Evolutionary conservation across 2,888 invertebrate species (phyloP).

Genomic region (Calameuta pallipes): DNA sequence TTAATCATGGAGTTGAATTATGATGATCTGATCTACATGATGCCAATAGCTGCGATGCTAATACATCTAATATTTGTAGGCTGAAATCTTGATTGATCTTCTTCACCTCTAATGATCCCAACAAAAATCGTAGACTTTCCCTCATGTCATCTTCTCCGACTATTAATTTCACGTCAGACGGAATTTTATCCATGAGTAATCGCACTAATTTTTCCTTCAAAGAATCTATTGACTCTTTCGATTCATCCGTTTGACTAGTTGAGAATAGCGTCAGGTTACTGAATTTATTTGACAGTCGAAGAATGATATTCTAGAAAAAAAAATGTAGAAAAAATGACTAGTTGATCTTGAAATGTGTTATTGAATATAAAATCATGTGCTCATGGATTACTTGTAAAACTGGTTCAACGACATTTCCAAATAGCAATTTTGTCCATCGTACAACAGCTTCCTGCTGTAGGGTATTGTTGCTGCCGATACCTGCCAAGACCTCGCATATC

Average conservation of each 20-base stretch:
- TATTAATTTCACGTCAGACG: conserved; percentile 50
- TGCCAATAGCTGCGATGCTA: conserved; percentile 54
- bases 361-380: background rate
- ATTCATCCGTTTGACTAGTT: conserved; percentile 29
- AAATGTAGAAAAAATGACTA: conserved; percentile 1
- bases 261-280: conserved; percentile 30
- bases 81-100: conserved; percentile 68
- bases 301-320: conserved; percentile 12
- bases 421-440: conserved; percentile 64
- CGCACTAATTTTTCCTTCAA: conserved; percentile 43
- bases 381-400: conserved; percentile 44
- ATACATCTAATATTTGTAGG: conserved; percentile 66
- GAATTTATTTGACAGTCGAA: background rate
- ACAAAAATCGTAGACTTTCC: conserved; percentile 60
- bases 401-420: conserved; percentile 65
- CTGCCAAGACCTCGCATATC: conserved; percentile 67
- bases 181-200: conserved; percentile 32
- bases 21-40: conserved; percentile 44
- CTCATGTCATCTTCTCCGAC: conserved; percentile 62
- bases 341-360: background rate
- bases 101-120: conserved; percentile 64
- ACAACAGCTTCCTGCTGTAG: conserved; percentile 68
- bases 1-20: conserved; percentile 22
- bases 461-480: conserved; percentile 63
- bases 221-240: conserved; percentile 37